Percentiles rank a stretch among this genome's conserved stretches.
These are phyloP conservation scores for Hyaena hyaena DNA, from an alignment of 2,113 vertebrate genomes.

Conservation along the genomic window DNA sequence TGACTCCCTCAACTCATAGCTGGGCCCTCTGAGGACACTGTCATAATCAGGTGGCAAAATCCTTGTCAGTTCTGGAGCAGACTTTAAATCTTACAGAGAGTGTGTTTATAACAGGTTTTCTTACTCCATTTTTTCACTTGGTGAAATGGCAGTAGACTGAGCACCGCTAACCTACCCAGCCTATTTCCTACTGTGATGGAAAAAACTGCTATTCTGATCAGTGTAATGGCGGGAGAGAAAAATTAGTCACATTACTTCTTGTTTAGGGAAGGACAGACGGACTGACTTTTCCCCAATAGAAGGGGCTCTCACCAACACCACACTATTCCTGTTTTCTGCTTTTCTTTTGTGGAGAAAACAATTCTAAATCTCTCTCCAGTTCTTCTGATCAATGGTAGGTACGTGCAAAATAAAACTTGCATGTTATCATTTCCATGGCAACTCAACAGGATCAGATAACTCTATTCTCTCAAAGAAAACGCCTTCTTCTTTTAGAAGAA, in stretches of 20 bases:
- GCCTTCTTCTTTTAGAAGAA: slow-evolving; percentile 48
- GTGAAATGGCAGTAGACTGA: slow-evolving; percentile 22
- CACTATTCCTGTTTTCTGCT: not conserved
- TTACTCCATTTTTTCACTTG: not conserved
- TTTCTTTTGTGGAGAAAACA: slow-evolving; percentile 45
- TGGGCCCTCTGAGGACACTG: not conserved
- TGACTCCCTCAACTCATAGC: not conserved
- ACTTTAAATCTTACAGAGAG: not conserved
- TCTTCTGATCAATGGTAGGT: slow-evolving; percentile 4
- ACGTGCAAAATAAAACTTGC: slow-evolving; percentile 41
- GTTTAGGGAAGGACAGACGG: not conserved
- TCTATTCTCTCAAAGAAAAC: not conserved
- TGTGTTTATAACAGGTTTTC: not conserved
- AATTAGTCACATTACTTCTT: not conserved
- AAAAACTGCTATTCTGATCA: not conserved
- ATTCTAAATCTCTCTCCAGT: slow-evolving; percentile 22
- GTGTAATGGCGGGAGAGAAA: not conserved
- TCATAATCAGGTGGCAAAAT: not conserved
- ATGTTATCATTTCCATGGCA: slow-evolving; percentile 30
- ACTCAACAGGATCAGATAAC: not conserved
- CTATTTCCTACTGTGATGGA: not conserved
- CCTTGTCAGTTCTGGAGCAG: not conserved
- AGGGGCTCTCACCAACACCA: not conserved
- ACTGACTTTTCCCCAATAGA: not conserved
- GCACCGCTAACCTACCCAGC: not conserved